Conservation (phyloP, 2,797 vertebrate species). For the Acanthurus lineatus region DNA sequence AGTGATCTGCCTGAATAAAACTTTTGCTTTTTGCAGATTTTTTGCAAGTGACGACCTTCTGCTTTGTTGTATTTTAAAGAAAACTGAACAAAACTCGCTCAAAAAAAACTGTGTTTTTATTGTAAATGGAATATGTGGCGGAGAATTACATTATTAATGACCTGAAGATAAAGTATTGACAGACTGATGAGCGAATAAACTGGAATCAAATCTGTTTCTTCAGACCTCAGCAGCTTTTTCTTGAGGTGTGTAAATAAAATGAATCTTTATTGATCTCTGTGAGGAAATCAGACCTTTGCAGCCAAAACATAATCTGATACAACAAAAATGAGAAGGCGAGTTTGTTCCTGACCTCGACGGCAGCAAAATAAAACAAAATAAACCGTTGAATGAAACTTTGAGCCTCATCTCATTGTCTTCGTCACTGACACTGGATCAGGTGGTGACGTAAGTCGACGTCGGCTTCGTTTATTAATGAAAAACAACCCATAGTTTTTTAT, state of each 20-base stretch:
- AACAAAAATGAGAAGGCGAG: not conserved
- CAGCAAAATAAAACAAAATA: not conserved
- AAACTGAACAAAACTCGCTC: constrained; percentile 5
- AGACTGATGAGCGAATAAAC: constrained; percentile 19
- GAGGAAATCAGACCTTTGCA: constrained; percentile 17
- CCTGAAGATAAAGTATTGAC: constrained; percentile 23
- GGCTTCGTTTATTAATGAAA: no score
- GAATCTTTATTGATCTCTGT: constrained; percentile 30
- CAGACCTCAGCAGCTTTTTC: constrained; percentile 2
- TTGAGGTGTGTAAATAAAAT: constrained; percentile 29
- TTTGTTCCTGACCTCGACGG: constrained; percentile 17
- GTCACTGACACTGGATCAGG: no score
- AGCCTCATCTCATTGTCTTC: no score
- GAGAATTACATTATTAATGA: constrained; percentile 18
- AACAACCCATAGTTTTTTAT: no score
- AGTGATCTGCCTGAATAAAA: constrained; percentile 1
- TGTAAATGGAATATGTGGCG: not conserved
- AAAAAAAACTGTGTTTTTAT: not conserved
- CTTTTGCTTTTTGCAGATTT: constrained; percentile 6
- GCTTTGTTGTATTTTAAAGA: not conserved
- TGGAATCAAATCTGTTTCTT: constrained; percentile 29
- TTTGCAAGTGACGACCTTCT: constrained; percentile 10
- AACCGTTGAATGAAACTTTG: no score
- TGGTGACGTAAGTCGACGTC: no score
- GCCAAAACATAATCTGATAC: constrained; percentile 5